Base-by-base conservation (phyloP, 2,888 invertebrate genomes). In the Drymonia ruficornis region DNA sequence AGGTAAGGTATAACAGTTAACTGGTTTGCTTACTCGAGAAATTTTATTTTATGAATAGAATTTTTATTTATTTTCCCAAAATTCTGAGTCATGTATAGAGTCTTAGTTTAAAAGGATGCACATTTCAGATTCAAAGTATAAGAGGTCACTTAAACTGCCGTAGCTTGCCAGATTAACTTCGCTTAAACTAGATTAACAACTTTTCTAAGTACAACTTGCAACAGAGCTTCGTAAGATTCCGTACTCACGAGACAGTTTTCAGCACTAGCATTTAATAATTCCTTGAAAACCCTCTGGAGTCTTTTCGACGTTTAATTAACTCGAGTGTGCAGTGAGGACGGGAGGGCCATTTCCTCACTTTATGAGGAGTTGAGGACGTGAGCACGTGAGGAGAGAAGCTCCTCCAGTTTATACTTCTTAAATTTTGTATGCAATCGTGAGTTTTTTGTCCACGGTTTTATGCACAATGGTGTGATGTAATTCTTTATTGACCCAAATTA, bases 251-350 rank as follows among this genome's bases (percentile, higher is more conserved):
- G 40, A 40, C 16, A 40, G 16, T 45, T 28, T 6, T 15, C 45
- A n/a, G 8, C 52, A 52, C 48, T 48, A 54, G 23, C 58, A 55
- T 78, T 76, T 74, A 75, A 78, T 80, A 80, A 73, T 74, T 75
- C 64, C 64, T 78, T 70, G 69, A 78, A 76, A 80, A 78, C 67
- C 69, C 68, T 61, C 60, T 52, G 50, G 50, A 65, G 62, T 61
- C 67, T 66, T 71, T 74, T 66, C 68, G 74, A 77, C 76, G 76
- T 84, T 84, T 87, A 87, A 87, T 87, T 87, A 87, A 85, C 82
- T 83, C 56, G 63, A 82, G 79, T 75, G 61, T 64, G 56, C 52
- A 46, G 55, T 38, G 67, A 69, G 63, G 69, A 70, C 56, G 67
- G 70, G 52, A 74, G 77, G 71, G 77, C 72, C 72, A 70, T 81